Base-by-base conservation (phyloP, 2,113 vertebrate genomes). In the Carollia perspicillata region DNA sequence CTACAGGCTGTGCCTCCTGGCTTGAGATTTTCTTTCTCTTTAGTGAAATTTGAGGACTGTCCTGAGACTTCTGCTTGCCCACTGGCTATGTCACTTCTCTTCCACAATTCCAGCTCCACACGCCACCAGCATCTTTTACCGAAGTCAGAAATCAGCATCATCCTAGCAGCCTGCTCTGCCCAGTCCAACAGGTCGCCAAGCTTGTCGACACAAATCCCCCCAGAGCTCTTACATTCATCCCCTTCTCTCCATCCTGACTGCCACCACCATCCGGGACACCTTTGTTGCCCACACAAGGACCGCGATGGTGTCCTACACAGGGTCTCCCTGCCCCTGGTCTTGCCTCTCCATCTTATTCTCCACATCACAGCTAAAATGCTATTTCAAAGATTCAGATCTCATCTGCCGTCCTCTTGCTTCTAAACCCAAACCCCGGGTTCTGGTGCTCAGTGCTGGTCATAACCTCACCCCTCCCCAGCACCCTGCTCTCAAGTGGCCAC, bases 371-470 rank as follows among this genome's bases (percentile, higher is more conserved):
- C 44, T 55, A 30, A 35, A 74, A 75, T 0, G 4, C 3, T 16
- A 0, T 33, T 92, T 66, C 12, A 18, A 65, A 13, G 44, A 20
- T 23, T 37, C 60, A 12, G 1, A 3, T 53, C 42, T 42, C n/a
- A 66, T 10, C 10, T 3, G 8, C 4, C 1, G 3, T 53, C 26
- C 40, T 66, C 33, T 55, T 63, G 60, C 55, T 84, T 84, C 8
- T 30, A 26, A 28, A 22, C 35, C 18, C 10, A 23, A 60, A 23
- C 18, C 9, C 5, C 53, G 3, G 0, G 4, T 40, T 0, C 77
- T 10, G 8, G 12, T 28, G 10, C 80, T 84, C 49, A 11, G 53
- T 8, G 42, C 23, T 26, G 1, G 1, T 37, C 28, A 8, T 33
- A 28, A 55, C 13, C 40, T 9, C 20, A 7, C 16, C n/a, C 13